Percentiles rank a stretch among this genome's conserved stretches.
These are phyloP conservation scores for Oceanites oceanicus DNA, from an alignment of 2,113 vertebrate species.

Conservation along the genomic window DNA sequence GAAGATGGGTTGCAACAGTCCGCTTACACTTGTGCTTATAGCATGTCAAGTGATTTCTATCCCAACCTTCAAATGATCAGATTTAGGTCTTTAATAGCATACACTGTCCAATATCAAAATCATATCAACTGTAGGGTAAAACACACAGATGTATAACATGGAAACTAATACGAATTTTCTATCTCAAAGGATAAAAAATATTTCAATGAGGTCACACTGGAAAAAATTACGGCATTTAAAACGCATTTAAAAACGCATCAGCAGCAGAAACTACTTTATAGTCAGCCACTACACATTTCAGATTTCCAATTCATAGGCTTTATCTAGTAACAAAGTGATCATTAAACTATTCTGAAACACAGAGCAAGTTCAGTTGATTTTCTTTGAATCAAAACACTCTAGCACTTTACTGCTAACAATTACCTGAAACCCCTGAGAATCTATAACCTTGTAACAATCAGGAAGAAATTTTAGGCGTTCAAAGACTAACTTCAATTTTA, in stretches of 20 bases:
- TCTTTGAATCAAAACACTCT: not conserved
- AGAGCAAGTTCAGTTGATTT: conserved; percentile 55
- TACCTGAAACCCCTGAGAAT: conserved; percentile 71
- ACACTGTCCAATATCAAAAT: conserved; percentile 28
- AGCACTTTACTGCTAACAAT: conserved; percentile 46
- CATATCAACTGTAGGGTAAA: conserved; percentile 45
- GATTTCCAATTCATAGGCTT: conserved; percentile 52
- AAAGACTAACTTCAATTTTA: conserved; percentile 23
- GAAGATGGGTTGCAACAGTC: conserved; percentile 62
- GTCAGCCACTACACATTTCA: conserved; percentile 55
- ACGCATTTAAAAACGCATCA: conserved; percentile 59
- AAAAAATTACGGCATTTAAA: conserved; percentile 58
- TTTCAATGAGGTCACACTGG: conserved; percentile 64
- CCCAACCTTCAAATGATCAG: conserved; percentile 53
- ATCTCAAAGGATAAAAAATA: conserved; percentile 56
- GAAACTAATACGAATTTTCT: conserved; percentile 29
- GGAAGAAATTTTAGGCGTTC: conserved; percentile 36
- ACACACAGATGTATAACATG: conserved; percentile 34
- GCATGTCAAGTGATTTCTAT: conserved; percentile 73
- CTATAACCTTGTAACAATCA: conserved; percentile 50
- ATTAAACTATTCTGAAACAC: conserved; percentile 69
- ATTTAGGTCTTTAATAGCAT: conserved; percentile 57
- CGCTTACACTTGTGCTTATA: conserved; percentile 39
- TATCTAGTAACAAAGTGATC: conserved; percentile 62
- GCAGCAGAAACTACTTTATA: conserved; percentile 68